Base-by-base conservation (phyloP, 2,797 vertebrate species). In the Euthynnus affinis region DNA sequence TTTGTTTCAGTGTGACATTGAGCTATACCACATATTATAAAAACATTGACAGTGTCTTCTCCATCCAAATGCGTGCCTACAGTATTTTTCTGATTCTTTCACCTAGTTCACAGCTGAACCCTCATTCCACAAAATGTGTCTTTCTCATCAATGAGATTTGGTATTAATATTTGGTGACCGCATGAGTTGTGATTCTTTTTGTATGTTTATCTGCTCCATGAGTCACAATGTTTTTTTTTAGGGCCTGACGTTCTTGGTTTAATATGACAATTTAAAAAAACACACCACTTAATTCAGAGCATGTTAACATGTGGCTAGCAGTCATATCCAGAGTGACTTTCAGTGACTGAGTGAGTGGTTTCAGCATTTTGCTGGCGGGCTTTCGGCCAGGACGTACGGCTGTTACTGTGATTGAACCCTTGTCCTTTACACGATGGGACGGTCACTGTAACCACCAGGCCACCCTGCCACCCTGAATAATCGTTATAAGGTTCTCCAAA, bases 131-230 rank as follows among this genome's bases (percentile, higher is more conserved):
- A 71, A 81, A 89, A 73, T 88, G 79, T 92, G 90, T 89, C 89
- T 72, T 94, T 90, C 82, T 89, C 83, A 91, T 93, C 87, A 91
- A 75, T 81, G 75, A 68, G 56, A 83, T 89, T 85, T 81, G 84
- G 81, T 89, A 89, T 87, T 84, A 82, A 87, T 89, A 83, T 84
- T 78, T 66, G 80, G 78, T 91, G 84, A 92, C 90, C 77, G 82
- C 87, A 91, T 68, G 62, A 59, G 57, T 82, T 85, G 83, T 88
- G 79, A 91, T 92, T 88, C 66, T 86, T 86, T 81, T 68, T 67
- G 73, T 69, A 75, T 85, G 72, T 93, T 92, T 79, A 93, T 92
- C 88, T 91, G 79, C 92, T 93, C 89, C 77, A 88, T 93, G 93
- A 94, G 65, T 94, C 93, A 92, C 61, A 46, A 58, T 75, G 86